Conservation (phyloP, 2,113 vertebrate genomes). For the Merops nubicus region DNA sequence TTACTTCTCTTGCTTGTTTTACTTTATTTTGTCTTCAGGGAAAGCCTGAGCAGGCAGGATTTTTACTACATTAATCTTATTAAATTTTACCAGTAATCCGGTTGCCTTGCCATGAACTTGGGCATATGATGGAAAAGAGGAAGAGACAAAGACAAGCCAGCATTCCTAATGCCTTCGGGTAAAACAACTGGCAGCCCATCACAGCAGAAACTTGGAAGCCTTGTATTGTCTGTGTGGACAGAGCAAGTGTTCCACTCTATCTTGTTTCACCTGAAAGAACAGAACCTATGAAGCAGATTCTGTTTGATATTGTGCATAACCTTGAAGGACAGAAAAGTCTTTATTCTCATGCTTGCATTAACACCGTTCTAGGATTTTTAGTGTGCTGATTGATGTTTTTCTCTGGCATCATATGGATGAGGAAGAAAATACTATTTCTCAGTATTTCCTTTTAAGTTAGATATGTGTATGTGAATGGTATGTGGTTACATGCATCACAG, state of each 20-base stretch:
- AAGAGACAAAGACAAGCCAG: background rate
- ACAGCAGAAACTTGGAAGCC: background rate
- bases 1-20: background rate
- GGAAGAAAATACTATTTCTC: background rate
- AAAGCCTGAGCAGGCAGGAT: background rate
- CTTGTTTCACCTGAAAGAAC: background rate
- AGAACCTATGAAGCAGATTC: background rate
- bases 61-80: background rate
- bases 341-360: background rate
- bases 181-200: background rate
- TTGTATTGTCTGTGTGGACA: accelerated
- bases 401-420: background rate
- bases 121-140: background rate
- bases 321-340: background rate
- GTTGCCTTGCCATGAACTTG: background rate
- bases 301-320: background rate
- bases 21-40: background rate
- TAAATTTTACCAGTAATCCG: background rate
- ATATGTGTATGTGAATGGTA: background rate
- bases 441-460: background rate
- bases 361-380: background rate
- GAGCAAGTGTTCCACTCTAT: accelerated
- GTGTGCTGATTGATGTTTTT: background rate
- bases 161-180: background rate
- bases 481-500: background rate